These are phyloP conservation scores for Globicephala melas DNA, from an alignment of 2,113 vertebrate species.

Conservation along the genomic window DNA sequence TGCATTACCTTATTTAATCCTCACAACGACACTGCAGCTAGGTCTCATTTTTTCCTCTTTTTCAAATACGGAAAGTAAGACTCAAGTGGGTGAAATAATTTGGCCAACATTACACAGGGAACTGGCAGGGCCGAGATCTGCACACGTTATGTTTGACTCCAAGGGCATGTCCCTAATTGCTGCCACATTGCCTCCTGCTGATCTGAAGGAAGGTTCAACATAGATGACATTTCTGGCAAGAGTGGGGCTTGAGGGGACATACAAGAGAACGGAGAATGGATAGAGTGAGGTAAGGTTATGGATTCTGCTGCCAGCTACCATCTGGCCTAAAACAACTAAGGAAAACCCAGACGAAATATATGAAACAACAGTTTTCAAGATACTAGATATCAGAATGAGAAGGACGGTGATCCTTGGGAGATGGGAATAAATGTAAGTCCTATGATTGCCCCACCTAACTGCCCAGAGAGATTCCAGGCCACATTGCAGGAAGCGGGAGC, in stretches of 20 bases:
- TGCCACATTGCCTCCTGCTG: neutral
- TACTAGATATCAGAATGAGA: neutral
- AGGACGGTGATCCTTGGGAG: neutral
- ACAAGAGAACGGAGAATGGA: neutral
- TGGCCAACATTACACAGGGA: neutral
- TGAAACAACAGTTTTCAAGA: neutral
- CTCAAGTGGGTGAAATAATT: constrained; percentile 4
- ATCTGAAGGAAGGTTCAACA: neutral
- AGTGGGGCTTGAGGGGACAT: neutral
- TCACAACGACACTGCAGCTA: neutral
- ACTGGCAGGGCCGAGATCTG: neutral
- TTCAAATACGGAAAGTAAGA: constrained; percentile 16
- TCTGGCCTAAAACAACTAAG: neutral
- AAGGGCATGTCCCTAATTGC: neutral
- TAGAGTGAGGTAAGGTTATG: neutral
- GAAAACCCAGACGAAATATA: neutral
- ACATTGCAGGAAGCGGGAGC: neutral
- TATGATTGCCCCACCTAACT: neutral
- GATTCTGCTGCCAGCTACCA: neutral
- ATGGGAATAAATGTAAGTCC: neutral
- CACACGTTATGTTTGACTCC: neutral
- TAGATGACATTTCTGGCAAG: neutral
- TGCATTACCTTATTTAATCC: neutral
- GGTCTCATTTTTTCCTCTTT: neutral
- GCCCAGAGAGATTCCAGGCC: neutral